Percentiles rank a stretch among this genome's conserved stretches.
Evolutionary conservation across 2,797 vertebrate genomes (phyloP).

Genomic region (Hoplostethus mediterraneus): DNA sequence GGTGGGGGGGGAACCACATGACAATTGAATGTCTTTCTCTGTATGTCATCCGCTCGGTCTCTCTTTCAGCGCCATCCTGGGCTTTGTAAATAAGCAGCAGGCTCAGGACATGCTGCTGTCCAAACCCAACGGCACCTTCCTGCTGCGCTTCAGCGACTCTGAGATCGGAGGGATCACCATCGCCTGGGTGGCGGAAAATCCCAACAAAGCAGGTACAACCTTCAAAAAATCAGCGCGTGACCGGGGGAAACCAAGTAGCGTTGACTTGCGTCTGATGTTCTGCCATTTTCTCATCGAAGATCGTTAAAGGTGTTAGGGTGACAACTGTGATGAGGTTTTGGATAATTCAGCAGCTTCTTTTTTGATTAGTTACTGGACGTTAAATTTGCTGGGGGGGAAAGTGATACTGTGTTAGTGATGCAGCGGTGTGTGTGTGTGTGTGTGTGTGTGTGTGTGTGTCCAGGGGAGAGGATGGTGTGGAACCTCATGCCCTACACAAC

Average conservation of each 20-base stretch:
- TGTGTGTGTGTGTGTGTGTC: slow-evolving; percentile 7
- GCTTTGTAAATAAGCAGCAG: slow-evolving; percentile 98
- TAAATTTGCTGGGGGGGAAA: neutral
- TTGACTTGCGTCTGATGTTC: too few species aligned
- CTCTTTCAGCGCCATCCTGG: slow-evolving; percentile 91
- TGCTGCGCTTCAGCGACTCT: slow-evolving; percentile 96
- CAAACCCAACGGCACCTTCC: slow-evolving; percentile 97
- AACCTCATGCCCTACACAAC: slow-evolving; percentile 99
- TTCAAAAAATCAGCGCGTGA: too few species aligned
- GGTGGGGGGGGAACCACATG: neutral
- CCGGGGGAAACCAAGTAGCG: too few species aligned
- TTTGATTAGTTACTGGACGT: too few species aligned
- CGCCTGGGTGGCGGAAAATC: slow-evolving; percentile 94
- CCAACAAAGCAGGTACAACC: slow-evolving; percentile 86
- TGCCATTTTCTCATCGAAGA: too few species aligned
- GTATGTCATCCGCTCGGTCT: neutral
- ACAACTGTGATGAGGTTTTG: too few species aligned
- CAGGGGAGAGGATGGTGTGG: slow-evolving; percentile 93
- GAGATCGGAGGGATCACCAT: slow-evolving; percentile 98
- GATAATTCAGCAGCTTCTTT: too few species aligned
- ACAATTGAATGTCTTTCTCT: neutral
- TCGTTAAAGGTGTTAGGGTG: too few species aligned
- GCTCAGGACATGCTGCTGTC: slow-evolving; percentile 97
- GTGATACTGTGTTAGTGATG: neutral
- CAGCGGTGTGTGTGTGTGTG: slow-evolving; percentile 19